Conservation (phyloP, 1,140 invertebrate species). For the Neelides sp. region DNA sequence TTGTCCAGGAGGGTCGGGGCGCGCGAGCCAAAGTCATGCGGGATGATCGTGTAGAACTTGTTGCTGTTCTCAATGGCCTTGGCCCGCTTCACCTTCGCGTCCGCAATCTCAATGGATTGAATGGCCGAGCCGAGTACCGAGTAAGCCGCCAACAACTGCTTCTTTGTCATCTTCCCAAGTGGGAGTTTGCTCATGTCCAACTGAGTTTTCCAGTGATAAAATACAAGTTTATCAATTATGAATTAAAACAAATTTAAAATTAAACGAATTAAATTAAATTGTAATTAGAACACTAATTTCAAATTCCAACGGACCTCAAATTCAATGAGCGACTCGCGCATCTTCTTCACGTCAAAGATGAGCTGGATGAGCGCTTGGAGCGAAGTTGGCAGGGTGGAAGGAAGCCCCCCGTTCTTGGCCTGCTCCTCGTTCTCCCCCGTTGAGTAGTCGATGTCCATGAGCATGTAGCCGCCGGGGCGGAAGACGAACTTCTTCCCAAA, state of each 20-base stretch:
- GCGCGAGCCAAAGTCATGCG: conserved; percentile 81
- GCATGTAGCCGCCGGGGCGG: conserved; percentile 66
- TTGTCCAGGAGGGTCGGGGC: conserved; percentile 68
- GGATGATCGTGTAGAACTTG: conserved; percentile 92
- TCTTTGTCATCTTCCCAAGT: conserved; percentile 83
- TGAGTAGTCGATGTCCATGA: conserved; percentile 76
- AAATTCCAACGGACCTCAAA: conserved; percentile 57
- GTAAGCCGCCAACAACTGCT: conserved; percentile 79
- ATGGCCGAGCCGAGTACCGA: conserved; percentile 49
- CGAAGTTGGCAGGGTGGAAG: conserved; percentile 57
- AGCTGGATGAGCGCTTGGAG: conserved; percentile 72
- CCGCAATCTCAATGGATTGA: conserved; percentile 53
- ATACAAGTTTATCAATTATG: neutral
- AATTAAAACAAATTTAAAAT: conserved; percentile 8
- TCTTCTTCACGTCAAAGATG: conserved; percentile 81
- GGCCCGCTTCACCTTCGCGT: conserved; percentile 37
- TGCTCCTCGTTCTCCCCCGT: conserved; percentile 36
- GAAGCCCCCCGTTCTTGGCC: conserved; percentile 32
- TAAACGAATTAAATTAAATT: conserved; percentile 7
- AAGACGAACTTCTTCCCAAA: conserved; percentile 68
- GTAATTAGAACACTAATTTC: neutral
- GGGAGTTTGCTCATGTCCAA: conserved; percentile 96
- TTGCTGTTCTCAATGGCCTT: too few relatives aligned
- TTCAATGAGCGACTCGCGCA: conserved; percentile 85
- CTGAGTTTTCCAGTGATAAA: conserved; percentile 34